Base-by-base conservation (phyloP, 2,888 invertebrate genomes). In the Halictus ligatus region DNA sequence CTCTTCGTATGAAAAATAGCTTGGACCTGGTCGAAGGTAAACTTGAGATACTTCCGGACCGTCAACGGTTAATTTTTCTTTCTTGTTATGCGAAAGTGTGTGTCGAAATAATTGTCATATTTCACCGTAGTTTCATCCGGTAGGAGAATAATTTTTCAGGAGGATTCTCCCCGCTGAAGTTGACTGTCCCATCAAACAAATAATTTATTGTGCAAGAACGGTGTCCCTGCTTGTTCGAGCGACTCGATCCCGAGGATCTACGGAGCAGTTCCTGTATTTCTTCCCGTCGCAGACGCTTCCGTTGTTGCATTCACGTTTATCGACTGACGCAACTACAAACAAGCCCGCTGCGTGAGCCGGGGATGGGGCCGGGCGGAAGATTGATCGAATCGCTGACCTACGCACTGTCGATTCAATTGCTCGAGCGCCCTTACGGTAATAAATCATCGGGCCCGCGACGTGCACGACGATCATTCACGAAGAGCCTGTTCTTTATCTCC, bases 401-500 rank as follows among this genome's bases (percentile, higher is more conserved):
- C 85, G 85, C 85, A 85, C 80, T 80, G 75, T 85, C 85, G 73
- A 85, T 78, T 75, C 85, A 78, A 85, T 85, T 85, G 85, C 71
- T 72, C 85, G 71, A 40, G 35, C 46, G 69, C 35, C 58, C 80
- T 35, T 21, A 43, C 0, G 7, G 85, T 64, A 71, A 85, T 85
- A 85, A 85, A 85, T 85, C 77, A 85, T 80, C 69, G 43, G 8
- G 25, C 2, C 12, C 8, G 35, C 60, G 77, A 80, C 74, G 72
- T 35, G 79, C 60, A 25, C 80, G 21, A 35, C 46, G 25, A 58
- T 29, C 48, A 54, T 50, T 85, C 77, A 69, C 54, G 43, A 67
- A 40, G 77, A 71, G 8, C 46, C 21, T 25, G 25, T 58, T 85
- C 64, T 69, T 71, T 77, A 80, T 77, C 73, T 69, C 25, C 29